Percentiles rank a stretch among this genome's conserved stretches.
Conservation (phyloP, 2,888 invertebrate species). For the Brenthis hecate region DNA sequence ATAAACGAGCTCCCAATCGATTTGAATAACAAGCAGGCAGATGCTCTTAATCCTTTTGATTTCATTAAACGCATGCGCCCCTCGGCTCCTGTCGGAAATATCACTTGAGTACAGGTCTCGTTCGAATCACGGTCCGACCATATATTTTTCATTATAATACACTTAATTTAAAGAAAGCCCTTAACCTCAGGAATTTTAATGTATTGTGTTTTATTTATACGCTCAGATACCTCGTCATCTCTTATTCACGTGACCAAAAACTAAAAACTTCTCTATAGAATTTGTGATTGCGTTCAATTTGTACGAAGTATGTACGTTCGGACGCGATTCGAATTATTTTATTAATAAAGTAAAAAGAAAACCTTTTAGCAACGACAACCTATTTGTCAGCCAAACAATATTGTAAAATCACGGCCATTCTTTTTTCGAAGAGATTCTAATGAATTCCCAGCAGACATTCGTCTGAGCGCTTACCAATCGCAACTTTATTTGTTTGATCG, state of each 20-base stretch:
- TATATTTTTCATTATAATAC: constrained; percentile 66
- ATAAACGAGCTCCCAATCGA: constrained; percentile 81
- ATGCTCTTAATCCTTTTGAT: constrained; percentile 83
- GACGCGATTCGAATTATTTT: constrained; percentile 35
- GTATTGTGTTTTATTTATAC: constrained; percentile 45
- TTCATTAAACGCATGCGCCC: constrained; percentile 82
- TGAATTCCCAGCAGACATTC: constrained; percentile 69
- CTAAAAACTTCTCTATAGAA: constrained; percentile 53
- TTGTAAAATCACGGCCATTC: constrained; percentile 54
- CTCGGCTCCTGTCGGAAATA: constrained; percentile 79
- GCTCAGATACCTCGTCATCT: constrained; percentile 38
- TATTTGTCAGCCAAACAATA: constrained; percentile 54
- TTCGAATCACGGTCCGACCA: constrained; percentile 61
- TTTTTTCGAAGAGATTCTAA: constrained; percentile 56
- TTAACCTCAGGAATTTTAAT: constrained; percentile 45
- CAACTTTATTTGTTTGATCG: constrained; percentile 71
- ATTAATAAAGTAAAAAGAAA: constrained; percentile 41
- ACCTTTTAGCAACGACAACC: constrained; percentile 45
- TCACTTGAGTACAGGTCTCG: constrained; percentile 72
- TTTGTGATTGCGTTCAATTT: constrained; percentile 53
- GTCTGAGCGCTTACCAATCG: constrained; percentile 65
- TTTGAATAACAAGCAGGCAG: constrained; percentile 82
- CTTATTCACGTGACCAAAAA: constrained; percentile 53
- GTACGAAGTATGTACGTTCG: background rate
- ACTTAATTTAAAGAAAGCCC: constrained; percentile 51